Conservation (phyloP, 2,113 vertebrate species). For the Trematomus loennbergii region DNA sequence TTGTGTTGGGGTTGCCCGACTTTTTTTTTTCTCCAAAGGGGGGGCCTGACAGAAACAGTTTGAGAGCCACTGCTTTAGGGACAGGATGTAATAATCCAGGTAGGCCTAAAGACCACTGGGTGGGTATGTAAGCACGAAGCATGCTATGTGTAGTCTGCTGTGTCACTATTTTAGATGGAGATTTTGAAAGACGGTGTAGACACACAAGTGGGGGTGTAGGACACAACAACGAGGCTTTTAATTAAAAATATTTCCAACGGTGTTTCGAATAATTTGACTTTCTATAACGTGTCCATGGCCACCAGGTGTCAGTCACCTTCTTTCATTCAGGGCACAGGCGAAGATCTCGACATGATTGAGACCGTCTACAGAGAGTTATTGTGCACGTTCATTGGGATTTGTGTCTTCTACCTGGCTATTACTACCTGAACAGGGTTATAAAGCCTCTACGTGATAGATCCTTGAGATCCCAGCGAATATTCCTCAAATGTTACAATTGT, state of each 20-base stretch:
- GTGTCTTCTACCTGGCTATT: too few relatives aligned
- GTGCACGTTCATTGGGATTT: slow-evolving; percentile 4
- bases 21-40: too few relatives aligned
- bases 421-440: neutral
- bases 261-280: neutral
- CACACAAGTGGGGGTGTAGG: neutral
- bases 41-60: too few relatives aligned
- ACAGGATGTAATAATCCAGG: too few relatives aligned
- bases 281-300: neutral
- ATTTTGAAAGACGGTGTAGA: neutral
- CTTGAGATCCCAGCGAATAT: neutral
- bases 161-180: neutral
- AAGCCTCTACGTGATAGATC: neutral
- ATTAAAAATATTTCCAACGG: neutral
- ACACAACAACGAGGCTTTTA: neutral
- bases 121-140: too few relatives aligned
- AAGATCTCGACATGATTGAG: neutral
- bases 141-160: neutral
- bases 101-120: neutral
- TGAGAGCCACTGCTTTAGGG: too few relatives aligned
- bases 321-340: neutral
- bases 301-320: slow-evolving; percentile 50
- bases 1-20: too few relatives aligned
- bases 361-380: too few relatives aligned
- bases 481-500: too few relatives aligned